A percentile compares a stretch with the other conserved stretches of the same genome.
Conservation (phyloP, 2,888 invertebrate species). For the Abrostola tripartita region DNA sequence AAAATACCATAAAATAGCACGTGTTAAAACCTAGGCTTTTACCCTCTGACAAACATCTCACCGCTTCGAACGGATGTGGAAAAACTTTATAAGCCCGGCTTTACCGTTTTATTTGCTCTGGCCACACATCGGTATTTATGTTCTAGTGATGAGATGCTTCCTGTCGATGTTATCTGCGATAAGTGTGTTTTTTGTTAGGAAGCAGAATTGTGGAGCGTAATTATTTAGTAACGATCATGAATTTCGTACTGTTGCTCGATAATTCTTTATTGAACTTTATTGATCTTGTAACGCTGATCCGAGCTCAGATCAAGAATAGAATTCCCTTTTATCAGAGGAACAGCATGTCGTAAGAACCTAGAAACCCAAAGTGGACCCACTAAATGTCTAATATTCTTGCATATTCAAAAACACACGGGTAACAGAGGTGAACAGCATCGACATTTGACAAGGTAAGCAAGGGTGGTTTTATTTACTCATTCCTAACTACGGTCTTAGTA, state of each 20-base stretch:
- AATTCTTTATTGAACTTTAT: not conserved
- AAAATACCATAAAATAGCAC: slow-evolving; percentile 11
- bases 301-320: too few species aligned
- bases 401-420: too few species aligned
- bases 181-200: slow-evolving; percentile 5
- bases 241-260: not conserved
- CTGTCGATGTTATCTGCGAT: slow-evolving; percentile 32
- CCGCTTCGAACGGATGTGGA: slow-evolving; percentile 57
- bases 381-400: too few species aligned
- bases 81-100: slow-evolving; percentile 64
- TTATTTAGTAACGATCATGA: not conserved
- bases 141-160: slow-evolving; percentile 58
- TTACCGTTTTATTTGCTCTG: slow-evolving; percentile 72
- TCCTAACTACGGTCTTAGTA: too few species aligned
- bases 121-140: slow-evolving; percentile 62
- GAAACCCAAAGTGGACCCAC: too few species aligned
- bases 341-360: too few species aligned
- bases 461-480: too few species aligned
- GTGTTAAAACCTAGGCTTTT: slow-evolving; percentile 30
- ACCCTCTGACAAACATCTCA: slow-evolving; percentile 50
- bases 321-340: too few species aligned
- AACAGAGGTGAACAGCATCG: too few species aligned
- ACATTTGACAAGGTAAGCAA: too few species aligned
- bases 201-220: not conserved
- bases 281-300: too few species aligned